Evolutionary conservation across 2,113 vertebrate species (phyloP), one percentile per base, ranked within the genome.

Genomic region (Argyrosomus japonicus): DNA sequence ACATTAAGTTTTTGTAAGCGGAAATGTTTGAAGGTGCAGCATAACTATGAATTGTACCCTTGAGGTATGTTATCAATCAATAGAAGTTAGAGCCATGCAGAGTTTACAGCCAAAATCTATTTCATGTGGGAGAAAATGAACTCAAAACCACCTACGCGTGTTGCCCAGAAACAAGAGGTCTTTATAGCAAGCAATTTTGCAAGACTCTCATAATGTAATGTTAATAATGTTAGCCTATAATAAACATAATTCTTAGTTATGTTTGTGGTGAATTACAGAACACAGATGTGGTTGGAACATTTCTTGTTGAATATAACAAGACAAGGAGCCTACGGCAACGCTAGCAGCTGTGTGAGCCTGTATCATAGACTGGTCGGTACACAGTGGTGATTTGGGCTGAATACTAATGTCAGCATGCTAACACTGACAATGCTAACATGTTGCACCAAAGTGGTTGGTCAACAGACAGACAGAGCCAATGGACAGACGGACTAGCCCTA

Each of bases 81-180:
- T 9, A 47, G 36, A 68, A 36, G 67, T 82, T 18, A 76, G 15
- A 68, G 65, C 11, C 43, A 75, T 17, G 75, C 3, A 70, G 36
- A 76, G 68, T 68, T 67, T 77, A 60, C 27, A 25, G 45, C 13
- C 23, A 45, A 82, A 75, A 77, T 77, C 58, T 70, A 68, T 84
- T 43, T 27, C 9, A 68, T 48, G 15, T 79, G 53, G 51, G 36
- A 77, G 68, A 61, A 61, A 77, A 77, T 77, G 3, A 83, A 68
- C 47, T 74, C 68, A 65, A 62, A 78, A 64, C 23, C 17, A 18
- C 11, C 32, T 36, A 73, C 40, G 54, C 36, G 6, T 48, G 23
- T 48, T 72, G 60, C 57, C 36, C 27, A 51, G 57, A 81, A 56
- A 50, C 36, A 27, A 61, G n/a, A 60, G 15, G 60, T 36, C 3